Percentiles rank a stretch among this genome's conserved stretches.
phyloP scores from a whole-genome alignment of 1,140 invertebrate species.

The Drosophila setifemur region DNA sequence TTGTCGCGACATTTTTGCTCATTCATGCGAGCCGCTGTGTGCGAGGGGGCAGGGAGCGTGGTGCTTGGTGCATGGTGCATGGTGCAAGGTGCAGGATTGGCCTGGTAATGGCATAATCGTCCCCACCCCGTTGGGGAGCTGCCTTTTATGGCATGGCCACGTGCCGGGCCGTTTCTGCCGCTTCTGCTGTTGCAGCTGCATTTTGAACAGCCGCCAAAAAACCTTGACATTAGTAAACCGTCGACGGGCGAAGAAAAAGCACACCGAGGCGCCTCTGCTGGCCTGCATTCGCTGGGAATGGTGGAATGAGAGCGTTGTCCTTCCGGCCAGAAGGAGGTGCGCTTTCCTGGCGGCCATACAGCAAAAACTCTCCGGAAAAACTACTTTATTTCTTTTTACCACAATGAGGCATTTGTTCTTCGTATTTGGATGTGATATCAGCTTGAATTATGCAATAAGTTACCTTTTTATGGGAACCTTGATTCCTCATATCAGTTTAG shows the following conservation, averaged over 20 bases:
- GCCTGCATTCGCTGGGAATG: neutral
- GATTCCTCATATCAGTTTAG: no score
- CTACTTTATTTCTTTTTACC: neutral
- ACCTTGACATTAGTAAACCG: conserved; percentile 68
- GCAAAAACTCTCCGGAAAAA: neutral
- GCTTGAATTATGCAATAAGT: no score
- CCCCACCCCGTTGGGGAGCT: neutral
- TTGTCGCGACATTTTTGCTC: conserved; percentile 54
- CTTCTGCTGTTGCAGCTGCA: conserved; percentile 30
- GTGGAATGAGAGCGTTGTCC: neutral
- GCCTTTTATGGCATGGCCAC: conserved; percentile 13
- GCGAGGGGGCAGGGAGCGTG: conserved; percentile 7
- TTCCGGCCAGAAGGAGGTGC: neutral
- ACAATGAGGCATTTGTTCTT: neutral
- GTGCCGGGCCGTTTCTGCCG: conserved; percentile 27
- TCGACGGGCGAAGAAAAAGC: conserved; percentile 1
- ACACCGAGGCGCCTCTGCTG: conserved; percentile 1
- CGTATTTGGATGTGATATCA: neutral
- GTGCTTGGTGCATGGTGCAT: neutral
- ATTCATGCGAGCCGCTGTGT: conserved; percentile 44
- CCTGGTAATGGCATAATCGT: conserved; percentile 48
- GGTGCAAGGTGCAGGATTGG: conserved; percentile 18
- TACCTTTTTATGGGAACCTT: no score
- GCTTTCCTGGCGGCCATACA: neutral
- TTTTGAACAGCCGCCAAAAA: conserved; percentile 62